Conservation (phyloP, 2,888 invertebrate genomes). For the Kryphioiulus occultus region DNA sequence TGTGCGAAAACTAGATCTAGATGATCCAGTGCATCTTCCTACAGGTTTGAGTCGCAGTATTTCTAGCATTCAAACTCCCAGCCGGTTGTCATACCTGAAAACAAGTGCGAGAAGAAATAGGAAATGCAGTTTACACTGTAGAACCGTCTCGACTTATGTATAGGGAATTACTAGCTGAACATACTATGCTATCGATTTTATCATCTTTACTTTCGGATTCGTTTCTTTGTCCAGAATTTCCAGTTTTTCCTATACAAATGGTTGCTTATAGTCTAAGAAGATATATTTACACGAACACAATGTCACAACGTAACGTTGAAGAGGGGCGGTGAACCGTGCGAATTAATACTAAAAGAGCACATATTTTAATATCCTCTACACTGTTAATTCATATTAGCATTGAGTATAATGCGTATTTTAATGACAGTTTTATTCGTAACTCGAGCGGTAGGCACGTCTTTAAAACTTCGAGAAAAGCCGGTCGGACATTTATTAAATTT, state of each 20-base stretch:
- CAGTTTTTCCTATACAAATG: conserved; percentile 21
- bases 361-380: conserved; percentile 31
- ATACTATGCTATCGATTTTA: neutral
- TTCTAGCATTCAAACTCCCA: neutral
- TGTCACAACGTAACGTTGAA: neutral
- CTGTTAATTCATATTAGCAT: conserved; percentile 22
- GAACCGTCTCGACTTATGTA: neutral
- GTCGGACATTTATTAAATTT: neutral
- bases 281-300: conserved; percentile 20
- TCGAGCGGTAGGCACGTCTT: neutral
- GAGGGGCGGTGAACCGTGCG: neutral
- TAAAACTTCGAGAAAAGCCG: neutral
- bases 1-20: neutral
- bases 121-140: neutral
- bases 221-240: conserved; percentile 10
- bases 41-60: neutral
- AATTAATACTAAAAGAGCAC: conserved; percentile 18
- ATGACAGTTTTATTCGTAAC: neutral
- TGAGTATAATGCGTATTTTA: conserved; percentile 24
- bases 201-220: neutral
- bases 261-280: neutral
- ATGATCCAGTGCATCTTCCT: neutral
- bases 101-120: neutral
- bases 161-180: conserved; percentile 19
- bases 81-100: neutral